Conservation (phyloP, 2,113 vertebrate species). For the Cyanoderma ruficeps region DNA sequence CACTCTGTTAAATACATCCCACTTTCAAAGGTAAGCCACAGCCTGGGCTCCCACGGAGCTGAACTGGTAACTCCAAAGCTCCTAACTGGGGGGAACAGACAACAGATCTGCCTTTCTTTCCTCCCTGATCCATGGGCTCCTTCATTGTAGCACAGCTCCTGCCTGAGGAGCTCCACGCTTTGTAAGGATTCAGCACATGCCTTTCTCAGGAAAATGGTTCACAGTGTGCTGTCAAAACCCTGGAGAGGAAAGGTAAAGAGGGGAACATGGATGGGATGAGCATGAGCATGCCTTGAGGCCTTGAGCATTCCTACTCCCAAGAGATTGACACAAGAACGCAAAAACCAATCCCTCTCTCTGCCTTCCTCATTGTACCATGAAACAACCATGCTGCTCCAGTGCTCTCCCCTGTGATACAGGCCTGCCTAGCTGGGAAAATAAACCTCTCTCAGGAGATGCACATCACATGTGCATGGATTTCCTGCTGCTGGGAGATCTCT, state of each 20-base stretch:
- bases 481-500: background rate
- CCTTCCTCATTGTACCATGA: accelerated
- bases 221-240: background rate
- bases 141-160: background rate
- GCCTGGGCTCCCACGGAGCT: accelerated
- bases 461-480: accelerated
- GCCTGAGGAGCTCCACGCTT: background rate
- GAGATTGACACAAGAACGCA: background rate
- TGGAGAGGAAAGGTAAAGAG: background rate
- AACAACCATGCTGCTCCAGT: background rate
- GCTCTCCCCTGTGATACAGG: accelerated
- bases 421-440: background rate
- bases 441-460: background rate
- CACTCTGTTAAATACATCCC: background rate
- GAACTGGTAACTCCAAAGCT: background rate
- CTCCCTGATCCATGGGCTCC: background rate
- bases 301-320: background rate
- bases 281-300: accelerated
- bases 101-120: background rate
- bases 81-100: background rate
- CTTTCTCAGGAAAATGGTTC: background rate
- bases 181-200: background rate
- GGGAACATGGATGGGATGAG: background rate
- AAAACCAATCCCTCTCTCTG: background rate
- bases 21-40: background rate